phyloP scores from a whole-genome alignment of 1,140 invertebrate species.

The Bombus ignitus region DNA sequence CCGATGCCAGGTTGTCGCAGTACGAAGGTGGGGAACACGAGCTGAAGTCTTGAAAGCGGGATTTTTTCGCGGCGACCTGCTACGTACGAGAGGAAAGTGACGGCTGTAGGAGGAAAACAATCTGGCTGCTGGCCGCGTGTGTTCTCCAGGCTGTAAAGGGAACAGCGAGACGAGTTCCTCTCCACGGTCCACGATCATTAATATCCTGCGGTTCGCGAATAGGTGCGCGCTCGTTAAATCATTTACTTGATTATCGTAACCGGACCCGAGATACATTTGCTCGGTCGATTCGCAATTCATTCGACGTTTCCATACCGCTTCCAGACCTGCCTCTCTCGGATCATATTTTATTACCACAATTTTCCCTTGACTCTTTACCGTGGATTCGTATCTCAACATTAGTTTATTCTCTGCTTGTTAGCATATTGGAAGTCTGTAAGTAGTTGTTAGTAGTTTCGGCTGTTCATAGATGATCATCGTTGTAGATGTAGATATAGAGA shows the following conservation, averaged over 20 bases:
- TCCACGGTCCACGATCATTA: constrained; percentile 24
- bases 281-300: background rate
- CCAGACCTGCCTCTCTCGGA: too few relatives aligned
- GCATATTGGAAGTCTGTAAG: too few relatives aligned
- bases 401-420: too few relatives aligned
- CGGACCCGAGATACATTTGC: constrained; percentile 19
- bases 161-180: constrained; percentile 13
- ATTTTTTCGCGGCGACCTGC: constrained; percentile 51
- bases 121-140: constrained; percentile 20
- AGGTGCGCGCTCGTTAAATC: constrained; percentile 42
- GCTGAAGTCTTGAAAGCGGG: constrained; percentile 56
- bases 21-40: background rate
- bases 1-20: constrained; percentile 29
- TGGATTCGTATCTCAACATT: too few relatives aligned
- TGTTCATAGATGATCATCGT: too few relatives aligned
- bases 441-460: too few relatives aligned
- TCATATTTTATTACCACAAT: too few relatives aligned
- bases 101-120: constrained; percentile 59
- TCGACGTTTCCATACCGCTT: too few relatives aligned
- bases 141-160: constrained; percentile 6
- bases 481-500: too few relatives aligned
- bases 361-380: too few relatives aligned
- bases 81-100: constrained; percentile 48
- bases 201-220: constrained; percentile 44
- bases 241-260: constrained; percentile 35